These are phyloP conservation scores for Gouania willdenowi DNA, from an alignment of 2,797 vertebrate species.

Conservation along the genomic window DNA sequence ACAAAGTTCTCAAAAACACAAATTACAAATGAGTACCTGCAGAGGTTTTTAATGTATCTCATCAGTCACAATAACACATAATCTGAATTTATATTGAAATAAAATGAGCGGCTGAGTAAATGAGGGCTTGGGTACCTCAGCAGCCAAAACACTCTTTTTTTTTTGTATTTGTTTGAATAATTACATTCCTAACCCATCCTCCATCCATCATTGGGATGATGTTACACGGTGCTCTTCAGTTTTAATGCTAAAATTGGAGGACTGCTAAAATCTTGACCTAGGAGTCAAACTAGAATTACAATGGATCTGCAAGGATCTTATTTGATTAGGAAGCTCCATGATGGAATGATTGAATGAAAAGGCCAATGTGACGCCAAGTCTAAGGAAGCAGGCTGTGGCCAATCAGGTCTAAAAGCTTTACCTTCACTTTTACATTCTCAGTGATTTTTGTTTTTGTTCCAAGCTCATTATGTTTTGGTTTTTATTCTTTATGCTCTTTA, in stretches of 20 bases:
- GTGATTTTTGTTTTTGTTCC: slow-evolving; percentile 31
- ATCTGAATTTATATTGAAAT: slow-evolving; percentile 11
- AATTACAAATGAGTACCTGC: background rate
- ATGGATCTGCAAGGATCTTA: slow-evolving; percentile 28
- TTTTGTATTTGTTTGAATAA: slow-evolving; percentile 20
- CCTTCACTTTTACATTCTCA: slow-evolving; percentile 16
- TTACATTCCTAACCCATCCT: slow-evolving; percentile 14
- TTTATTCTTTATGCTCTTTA: slow-evolving; percentile 26
- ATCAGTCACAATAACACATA: slow-evolving; percentile 7
- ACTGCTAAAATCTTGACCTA: slow-evolving; percentile 25
- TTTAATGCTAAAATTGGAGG: slow-evolving; percentile 6
- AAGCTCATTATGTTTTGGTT: slow-evolving; percentile 31
- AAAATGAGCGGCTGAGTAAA: too few species aligned
- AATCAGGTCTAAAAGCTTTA: slow-evolving; percentile 66
- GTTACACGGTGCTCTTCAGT: slow-evolving; percentile 5
- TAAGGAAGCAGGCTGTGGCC: slow-evolving; percentile 19
- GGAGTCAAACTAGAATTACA: slow-evolving; percentile 33
- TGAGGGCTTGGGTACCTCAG: background rate
- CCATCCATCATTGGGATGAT: slow-evolving; percentile 18
- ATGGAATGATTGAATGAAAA: slow-evolving; percentile 57
- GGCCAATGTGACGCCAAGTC: slow-evolving; percentile 38
- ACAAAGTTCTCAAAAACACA: background rate
- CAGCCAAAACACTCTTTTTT: slow-evolving; percentile 10
- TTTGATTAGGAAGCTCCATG: slow-evolving; percentile 45
- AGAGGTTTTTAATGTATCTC: background rate